phyloP scores from a whole-genome alignment of 53 echinoderm and acorn worm genomes.

The Paelopatides confundens region DNA sequence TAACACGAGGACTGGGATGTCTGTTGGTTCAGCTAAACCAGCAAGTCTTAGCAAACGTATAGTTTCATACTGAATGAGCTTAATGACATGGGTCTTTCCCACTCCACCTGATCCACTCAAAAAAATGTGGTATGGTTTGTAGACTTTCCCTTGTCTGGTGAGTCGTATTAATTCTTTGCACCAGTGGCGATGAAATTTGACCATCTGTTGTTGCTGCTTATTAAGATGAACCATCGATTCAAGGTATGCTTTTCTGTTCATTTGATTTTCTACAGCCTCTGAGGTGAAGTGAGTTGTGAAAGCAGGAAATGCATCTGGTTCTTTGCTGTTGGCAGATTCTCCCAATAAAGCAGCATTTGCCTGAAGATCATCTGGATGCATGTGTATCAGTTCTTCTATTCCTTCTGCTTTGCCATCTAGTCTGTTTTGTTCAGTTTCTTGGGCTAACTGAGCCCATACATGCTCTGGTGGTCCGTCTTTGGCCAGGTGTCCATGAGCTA shows the following conservation, averaged over 20 bases:
- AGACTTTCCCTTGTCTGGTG: background rate
- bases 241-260: background rate
- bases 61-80: constrained; percentile 24
- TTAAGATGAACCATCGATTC: no score
- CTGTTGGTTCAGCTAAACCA: background rate
- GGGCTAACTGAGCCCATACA: constrained; percentile 55
- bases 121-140: constrained; percentile 38
- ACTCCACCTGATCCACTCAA: constrained; percentile 28
- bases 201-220: constrained; percentile 14
- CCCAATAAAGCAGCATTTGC: background rate
- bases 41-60: constrained; percentile 9
- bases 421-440: background rate
- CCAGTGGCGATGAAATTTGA: constrained; percentile 41
- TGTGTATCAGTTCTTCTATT: background rate
- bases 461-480: constrained; percentile 50
- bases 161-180: no score
- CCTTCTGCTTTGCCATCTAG: constrained; percentile 25
- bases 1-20: constrained; percentile 16
- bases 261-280: background rate
- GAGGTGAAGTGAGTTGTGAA: background rate
- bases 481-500: background rate
- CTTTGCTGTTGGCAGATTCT: no score
- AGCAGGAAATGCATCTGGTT: background rate
- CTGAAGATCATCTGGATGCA: background rate
- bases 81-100: constrained; percentile 42